Evolutionary conservation across 1,140 invertebrate species (phyloP).

Genomic region (Drosophila guanche): DNA sequence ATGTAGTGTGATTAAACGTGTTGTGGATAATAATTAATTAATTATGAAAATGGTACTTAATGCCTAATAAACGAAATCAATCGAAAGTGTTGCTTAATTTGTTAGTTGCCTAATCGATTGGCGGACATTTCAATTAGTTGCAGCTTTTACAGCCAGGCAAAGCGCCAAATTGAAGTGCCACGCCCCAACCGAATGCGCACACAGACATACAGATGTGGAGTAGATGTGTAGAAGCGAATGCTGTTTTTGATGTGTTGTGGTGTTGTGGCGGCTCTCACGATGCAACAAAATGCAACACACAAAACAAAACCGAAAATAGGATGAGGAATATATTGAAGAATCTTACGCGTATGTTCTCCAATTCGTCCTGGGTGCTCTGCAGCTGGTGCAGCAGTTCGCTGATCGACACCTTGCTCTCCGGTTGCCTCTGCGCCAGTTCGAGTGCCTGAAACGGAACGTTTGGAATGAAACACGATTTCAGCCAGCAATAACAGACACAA

Average conservation of each 20-base stretch:
- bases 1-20: slow-evolving; percentile 53
- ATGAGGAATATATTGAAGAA: slow-evolving; percentile 83
- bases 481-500: neutral
- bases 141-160: slow-evolving; percentile 70
- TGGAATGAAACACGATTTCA: slow-evolving; percentile 15
- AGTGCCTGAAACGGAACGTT: slow-evolving; percentile 84
- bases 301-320: slow-evolving; percentile 82
- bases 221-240: slow-evolving; percentile 45
- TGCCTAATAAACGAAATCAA: slow-evolving; percentile 49
- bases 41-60: slow-evolving; percentile 63
- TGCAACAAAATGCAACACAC: slow-evolving; percentile 83
- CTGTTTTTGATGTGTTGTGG: slow-evolving; percentile 34
- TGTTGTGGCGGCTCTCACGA: slow-evolving; percentile 63
- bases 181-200: slow-evolving; percentile 3
- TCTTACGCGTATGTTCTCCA: slow-evolving; percentile 93
- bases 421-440: slow-evolving; percentile 85
- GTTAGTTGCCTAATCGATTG: slow-evolving; percentile 13
- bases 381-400: slow-evolving; percentile 91
- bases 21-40: slow-evolving; percentile 48
- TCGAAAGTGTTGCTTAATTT: slow-evolving; percentile 34
- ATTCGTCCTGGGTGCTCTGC: slow-evolving; percentile 91
- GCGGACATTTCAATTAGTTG: slow-evolving; percentile 70
- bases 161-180: slow-evolving; percentile 70
- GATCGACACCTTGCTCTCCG: slow-evolving; percentile 88
- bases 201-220: slow-evolving; percentile 29